These are phyloP conservation scores for Aldrovandia affinis DNA, from an alignment of 2,797 vertebrate genomes.

Conservation along the genomic window DNA sequence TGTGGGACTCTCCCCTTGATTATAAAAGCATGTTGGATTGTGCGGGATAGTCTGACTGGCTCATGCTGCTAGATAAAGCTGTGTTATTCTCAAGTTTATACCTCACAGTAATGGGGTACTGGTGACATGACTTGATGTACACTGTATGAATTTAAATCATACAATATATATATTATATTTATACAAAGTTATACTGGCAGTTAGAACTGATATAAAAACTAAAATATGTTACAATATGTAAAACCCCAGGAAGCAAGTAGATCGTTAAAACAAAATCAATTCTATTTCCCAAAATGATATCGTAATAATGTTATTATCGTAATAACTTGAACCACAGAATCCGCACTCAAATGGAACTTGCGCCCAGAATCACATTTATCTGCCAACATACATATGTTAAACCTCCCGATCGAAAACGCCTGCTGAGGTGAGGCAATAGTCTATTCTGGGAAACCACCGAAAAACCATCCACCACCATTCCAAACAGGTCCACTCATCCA, in stretches of 20 bases:
- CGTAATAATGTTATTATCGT: not conserved
- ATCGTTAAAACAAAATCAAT: not conserved
- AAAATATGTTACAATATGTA: too few relatives aligned
- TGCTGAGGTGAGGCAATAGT: not conserved
- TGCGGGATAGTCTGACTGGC: not conserved
- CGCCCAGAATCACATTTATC: not conserved
- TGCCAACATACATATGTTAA: not conserved
- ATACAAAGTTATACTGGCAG: too few relatives aligned
- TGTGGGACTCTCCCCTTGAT: not conserved
- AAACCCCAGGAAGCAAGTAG: not conserved
- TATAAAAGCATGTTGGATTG: not conserved
- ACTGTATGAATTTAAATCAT: too few relatives aligned
- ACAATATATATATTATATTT: too few relatives aligned
- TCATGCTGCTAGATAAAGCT: not conserved
- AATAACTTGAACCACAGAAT: not conserved
- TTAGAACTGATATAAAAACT: too few relatives aligned
- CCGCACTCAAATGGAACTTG: not conserved
- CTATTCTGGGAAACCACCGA: not conserved
- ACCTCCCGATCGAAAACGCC: not conserved
- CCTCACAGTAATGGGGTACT: too few relatives aligned
- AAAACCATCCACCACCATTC: not conserved
- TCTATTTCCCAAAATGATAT: not conserved
- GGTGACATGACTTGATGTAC: too few relatives aligned
- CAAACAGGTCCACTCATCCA: not conserved
- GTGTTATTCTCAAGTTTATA: not conserved